Conservation (phyloP, 2,113 vertebrate species). For the Oreochromis niloticus region DNA sequence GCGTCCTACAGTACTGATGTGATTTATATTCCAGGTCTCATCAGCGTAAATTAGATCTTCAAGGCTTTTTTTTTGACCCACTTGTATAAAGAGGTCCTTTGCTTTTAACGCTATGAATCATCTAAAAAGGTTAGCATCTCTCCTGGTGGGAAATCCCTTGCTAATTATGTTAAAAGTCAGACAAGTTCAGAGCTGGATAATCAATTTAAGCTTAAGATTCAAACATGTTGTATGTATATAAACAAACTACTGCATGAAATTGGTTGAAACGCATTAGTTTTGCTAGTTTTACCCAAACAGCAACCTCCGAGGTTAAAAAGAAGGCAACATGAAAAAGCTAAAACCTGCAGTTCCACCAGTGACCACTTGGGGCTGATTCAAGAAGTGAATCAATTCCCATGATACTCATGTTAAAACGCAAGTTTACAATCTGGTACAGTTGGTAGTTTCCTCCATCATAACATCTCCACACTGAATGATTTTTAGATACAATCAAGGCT, state of each 20-base stretch:
- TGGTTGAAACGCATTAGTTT: background rate
- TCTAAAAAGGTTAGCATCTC: background rate
- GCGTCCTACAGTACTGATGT: background rate
- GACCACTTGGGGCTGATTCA: background rate
- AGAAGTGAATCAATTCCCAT: background rate
- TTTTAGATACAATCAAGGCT: background rate
- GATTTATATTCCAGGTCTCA: conserved; percentile 7
- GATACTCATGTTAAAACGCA: background rate
- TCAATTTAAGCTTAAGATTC: background rate
- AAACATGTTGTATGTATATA: background rate
- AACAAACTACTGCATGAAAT: background rate
- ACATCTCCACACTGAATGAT: background rate
- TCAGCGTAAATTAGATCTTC: conserved; percentile 2
- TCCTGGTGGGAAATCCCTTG: background rate
- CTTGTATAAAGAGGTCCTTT: background rate
- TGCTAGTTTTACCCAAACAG: background rate
- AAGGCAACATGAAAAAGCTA: background rate
- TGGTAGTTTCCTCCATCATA: background rate
- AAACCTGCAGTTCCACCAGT: background rate
- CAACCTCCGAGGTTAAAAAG: background rate
- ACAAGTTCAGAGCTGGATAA: background rate
- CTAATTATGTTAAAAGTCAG: background rate
- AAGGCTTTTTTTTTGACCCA: conserved; percentile 2
- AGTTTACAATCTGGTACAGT: background rate
- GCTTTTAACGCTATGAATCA: background rate